These are phyloP conservation scores for Armadillidium nasatum DNA, from an alignment of 1,140 invertebrate genomes.

Conservation along the genomic window DNA sequence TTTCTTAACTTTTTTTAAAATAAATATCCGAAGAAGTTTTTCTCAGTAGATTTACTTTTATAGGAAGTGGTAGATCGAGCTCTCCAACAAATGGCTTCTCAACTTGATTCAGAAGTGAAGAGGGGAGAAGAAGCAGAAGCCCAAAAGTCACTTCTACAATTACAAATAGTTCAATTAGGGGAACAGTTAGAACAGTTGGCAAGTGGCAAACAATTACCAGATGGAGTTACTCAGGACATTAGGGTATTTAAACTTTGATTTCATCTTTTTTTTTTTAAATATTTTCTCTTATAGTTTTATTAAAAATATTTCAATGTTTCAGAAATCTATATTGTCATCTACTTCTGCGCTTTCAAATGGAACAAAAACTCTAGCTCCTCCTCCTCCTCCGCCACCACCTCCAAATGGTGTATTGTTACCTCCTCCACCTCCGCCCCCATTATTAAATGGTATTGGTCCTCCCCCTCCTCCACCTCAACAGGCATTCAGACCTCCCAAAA, in stretches of 20 bases:
- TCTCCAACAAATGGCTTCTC: neutral
- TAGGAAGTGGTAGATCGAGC: neutral
- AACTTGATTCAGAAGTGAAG: neutral
- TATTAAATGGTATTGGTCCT: constrained; percentile 42
- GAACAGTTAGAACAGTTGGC: neutral
- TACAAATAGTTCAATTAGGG: neutral
- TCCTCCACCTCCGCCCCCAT: constrained; percentile 37
- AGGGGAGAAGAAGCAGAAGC: neutral
- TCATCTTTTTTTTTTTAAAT: no score
- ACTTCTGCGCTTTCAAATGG: constrained; percentile 55
- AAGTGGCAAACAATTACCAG: neutral
- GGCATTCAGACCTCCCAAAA: constrained; percentile 11
- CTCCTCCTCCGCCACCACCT: constrained; percentile 19
- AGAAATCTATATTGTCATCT: constrained; percentile 51
- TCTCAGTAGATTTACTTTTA: neutral
- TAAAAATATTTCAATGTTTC: neutral
- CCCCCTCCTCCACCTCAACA: constrained; percentile 40
- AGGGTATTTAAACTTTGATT: neutral
- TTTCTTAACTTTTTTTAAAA: no score
- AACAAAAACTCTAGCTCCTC: constrained; percentile 42
- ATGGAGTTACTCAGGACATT: neutral
- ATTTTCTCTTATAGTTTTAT: no score
- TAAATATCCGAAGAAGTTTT: no score
- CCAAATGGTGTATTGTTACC: constrained; percentile 28
- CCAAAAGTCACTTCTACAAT: neutral